phyloP scores from a whole-genome alignment of 2,113 vertebrate genomes.

The Cryptotis parvus region DNA sequence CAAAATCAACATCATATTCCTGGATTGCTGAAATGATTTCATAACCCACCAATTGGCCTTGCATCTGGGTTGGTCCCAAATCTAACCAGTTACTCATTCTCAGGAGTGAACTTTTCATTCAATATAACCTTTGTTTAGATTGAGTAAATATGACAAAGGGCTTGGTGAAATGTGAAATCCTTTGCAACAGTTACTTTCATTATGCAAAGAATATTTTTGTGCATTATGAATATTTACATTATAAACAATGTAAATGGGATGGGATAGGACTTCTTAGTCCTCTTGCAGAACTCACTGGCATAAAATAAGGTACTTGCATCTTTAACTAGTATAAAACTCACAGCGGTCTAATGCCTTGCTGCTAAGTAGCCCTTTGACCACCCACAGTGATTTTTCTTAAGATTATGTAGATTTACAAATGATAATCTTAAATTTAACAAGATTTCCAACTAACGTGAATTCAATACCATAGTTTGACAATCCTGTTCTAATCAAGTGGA shows the following conservation, averaged over 20 bases:
- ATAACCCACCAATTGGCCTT: conserved; percentile 39
- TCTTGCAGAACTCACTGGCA: no score
- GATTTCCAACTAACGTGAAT: background rate
- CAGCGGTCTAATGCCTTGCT: no score
- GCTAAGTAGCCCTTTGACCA: no score
- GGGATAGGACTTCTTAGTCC: no score
- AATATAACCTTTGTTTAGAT: conserved; percentile 58
- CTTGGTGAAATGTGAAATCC: conserved; percentile 42
- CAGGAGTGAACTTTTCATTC: conserved; percentile 61
- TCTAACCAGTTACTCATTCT: conserved; percentile 45
- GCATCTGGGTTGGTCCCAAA: conserved; percentile 12
- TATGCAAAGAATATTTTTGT: conserved; percentile 30
- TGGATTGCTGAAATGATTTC: conserved; percentile 55
- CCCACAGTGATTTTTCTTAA: no score
- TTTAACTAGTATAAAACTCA: no score
- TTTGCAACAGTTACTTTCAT: conserved; percentile 27
- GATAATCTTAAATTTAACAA: background rate
- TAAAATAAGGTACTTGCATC: no score
- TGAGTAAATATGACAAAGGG: conserved; percentile 40
- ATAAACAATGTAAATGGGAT: no score
- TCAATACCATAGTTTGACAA: background rate
- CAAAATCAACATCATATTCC: conserved; percentile 66
- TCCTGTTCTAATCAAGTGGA: background rate
- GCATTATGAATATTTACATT: background rate
- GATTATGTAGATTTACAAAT: background rate